Evolutionary conservation across 2,888 invertebrate species (phyloP), one percentile per base, ranked within the genome.

Genomic region (Epirrita christyi): DNA sequence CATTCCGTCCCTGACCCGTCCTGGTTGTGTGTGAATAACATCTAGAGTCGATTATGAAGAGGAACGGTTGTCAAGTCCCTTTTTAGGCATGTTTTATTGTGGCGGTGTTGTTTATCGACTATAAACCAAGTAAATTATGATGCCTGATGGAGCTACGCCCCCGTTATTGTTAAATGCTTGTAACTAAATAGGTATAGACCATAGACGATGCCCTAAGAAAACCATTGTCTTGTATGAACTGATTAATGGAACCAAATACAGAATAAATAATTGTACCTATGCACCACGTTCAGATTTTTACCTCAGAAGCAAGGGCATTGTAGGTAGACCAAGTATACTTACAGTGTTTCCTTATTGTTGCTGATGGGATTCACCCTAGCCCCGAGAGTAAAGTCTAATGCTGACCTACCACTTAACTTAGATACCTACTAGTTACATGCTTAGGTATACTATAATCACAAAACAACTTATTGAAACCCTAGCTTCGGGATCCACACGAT

Each of bases 1-100:
- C 14, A 27, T 36, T 41, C 15, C 49, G 46, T 49, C 42, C 10
- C 46, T 15, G 43, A 28, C 5, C 43, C 43, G 50, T 50, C 27
- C 28, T 41, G 45, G 40, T 11, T 8, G 14, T 40, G 9, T 29
- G 3, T 55, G 8, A 38, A 43, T 27, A 9, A 15, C 21, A 3
- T 13, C 9, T n/a, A 13, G 28, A 50, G 32, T 43, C 13, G 61
- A 66, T 70, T 57, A 59, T 57, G 62, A 66, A 57, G 61, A 70
- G 65, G 63, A 52, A 63, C 68, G 65, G 57, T 56, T 64, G 65
- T 60, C 57, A 62, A 50, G 44, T 50, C 47, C 67, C 63, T 49
- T 70, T 66, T 74, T 64, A 64, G 68, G 66, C 55, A 50, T 36
- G 59, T 62, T 61, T 64, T 72, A 63, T 70, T 58, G 57, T 59